These are phyloP conservation scores for Diarsia brunnea DNA, from an alignment of 2,888 invertebrate species.

Conservation along the genomic window DNA sequence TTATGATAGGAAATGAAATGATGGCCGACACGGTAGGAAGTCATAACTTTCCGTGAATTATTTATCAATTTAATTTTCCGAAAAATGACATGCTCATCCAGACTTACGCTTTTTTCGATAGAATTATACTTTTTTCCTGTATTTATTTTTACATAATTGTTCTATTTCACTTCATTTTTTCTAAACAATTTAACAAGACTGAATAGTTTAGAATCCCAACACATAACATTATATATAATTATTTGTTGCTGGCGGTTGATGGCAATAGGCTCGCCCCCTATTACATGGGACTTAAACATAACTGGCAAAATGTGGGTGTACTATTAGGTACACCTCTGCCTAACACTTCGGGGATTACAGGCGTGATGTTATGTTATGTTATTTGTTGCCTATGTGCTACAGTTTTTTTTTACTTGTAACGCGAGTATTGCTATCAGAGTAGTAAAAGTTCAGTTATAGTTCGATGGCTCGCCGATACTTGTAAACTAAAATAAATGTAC, in stretches of 20 bases:
- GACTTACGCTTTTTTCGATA: background rate
- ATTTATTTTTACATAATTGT: background rate
- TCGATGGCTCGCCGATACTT: constrained; percentile 49
- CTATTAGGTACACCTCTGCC: no score
- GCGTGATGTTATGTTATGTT: no score
- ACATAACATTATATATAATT: background rate
- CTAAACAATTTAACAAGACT: background rate
- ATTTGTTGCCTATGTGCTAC: constrained; percentile 3
- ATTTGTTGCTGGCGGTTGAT: no score
- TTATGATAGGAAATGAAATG: background rate
- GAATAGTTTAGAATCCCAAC: no score
- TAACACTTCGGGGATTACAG: no score
- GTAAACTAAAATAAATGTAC: constrained; percentile 58
- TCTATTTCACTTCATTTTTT: background rate
- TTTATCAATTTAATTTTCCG: background rate
- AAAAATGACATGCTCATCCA: background rate
- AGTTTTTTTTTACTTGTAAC: no score
- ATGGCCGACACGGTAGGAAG: background rate
- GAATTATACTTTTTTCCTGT: background rate
- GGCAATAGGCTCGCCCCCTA: no score
- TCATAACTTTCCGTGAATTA: background rate
- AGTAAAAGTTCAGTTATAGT: constrained; percentile 29
- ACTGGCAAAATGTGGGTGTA: no score
- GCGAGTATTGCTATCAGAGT: no score
- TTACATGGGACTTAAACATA: no score